A percentile compares a stretch with the other conserved stretches of the same genome.
Conservation (phyloP, 2,888 invertebrate species). For the Noctua comes region DNA sequence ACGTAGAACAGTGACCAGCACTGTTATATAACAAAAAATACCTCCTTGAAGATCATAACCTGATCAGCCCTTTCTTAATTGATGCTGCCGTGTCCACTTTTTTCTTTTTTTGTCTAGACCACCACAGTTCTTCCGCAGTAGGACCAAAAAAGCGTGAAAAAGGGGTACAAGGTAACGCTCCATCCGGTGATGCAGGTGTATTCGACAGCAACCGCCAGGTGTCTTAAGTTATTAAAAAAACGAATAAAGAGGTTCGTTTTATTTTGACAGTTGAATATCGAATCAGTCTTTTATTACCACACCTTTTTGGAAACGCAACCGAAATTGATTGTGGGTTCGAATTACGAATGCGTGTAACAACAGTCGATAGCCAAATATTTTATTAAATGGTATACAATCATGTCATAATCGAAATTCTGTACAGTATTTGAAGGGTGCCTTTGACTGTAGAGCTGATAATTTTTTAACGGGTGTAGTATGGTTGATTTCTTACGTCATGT, state of each 20-base stretch:
- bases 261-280: conserved; percentile 52
- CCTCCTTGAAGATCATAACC: conserved; percentile 25
- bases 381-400: not conserved
- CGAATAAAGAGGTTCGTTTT: conserved; percentile 22
- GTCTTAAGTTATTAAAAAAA: conserved; percentile 22
- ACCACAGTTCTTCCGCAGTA: conserved; percentile 53
- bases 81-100: conserved; percentile 34
- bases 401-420: not conserved
- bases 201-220: conserved; percentile 51
- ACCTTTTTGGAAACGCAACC: conserved; percentile 9
- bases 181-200: conserved; percentile 66
- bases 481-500: no score
- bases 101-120: conserved; percentile 58
- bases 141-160: conserved; percentile 66
- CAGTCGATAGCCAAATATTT: conserved; percentile 19
- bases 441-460: no score
- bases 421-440: not conserved
- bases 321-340: conserved; percentile 30
- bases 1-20: not conserved
- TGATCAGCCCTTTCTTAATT: conserved; percentile 50
- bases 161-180: conserved; percentile 55
- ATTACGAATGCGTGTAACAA: conserved; percentile 31
- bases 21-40: conserved; percentile 11
- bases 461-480: not conserved
- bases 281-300: conserved; percentile 24